A percentile compares a stretch with the other conserved stretches of the same genome.
Evolutionary conservation across 2,797 vertebrate genomes (phyloP).

Genomic region (Rhadinocentrus ornatus): DNA sequence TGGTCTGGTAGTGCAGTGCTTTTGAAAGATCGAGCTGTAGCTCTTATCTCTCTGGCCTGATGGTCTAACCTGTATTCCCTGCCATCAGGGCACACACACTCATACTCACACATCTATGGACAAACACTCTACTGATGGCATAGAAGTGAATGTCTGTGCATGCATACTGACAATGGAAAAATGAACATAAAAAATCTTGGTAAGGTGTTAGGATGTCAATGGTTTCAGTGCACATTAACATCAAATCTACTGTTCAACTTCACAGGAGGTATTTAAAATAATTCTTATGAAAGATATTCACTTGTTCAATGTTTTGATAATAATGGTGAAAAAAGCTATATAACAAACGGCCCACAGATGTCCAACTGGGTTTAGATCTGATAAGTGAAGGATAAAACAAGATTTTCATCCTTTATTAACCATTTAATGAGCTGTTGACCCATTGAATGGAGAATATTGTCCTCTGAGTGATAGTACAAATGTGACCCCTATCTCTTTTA

Average conservation of each 20-base stretch:
- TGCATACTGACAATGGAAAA: not conserved
- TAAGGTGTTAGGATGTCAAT: no score
- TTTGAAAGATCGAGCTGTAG: constrained; percentile 59
- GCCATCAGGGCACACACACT: constrained; percentile 31
- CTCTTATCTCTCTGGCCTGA: constrained; percentile 64
- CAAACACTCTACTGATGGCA: constrained; percentile 17
- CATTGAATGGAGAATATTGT: no score
- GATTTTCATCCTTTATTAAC: no score
- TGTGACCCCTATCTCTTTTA: no score
- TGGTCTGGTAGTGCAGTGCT: constrained; percentile 36
- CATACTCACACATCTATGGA: constrained; percentile 9
- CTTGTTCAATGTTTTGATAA: not conserved
- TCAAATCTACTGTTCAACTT: no score
- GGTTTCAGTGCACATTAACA: no score
- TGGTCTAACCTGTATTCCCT: constrained; percentile 54
- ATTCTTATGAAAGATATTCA: not conserved
- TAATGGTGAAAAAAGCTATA: not conserved
- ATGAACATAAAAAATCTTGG: not conserved
- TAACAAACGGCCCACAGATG: not conserved
- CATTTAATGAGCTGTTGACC: no score
- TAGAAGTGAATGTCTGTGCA: not conserved
- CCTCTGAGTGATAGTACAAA: no score
- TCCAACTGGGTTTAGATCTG: not conserved
- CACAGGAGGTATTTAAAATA: no score
- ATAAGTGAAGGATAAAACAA: no score